phyloP scores from a whole-genome alignment of 92 coral and sea anemone species.

The Blastomussa wellsi region DNA sequence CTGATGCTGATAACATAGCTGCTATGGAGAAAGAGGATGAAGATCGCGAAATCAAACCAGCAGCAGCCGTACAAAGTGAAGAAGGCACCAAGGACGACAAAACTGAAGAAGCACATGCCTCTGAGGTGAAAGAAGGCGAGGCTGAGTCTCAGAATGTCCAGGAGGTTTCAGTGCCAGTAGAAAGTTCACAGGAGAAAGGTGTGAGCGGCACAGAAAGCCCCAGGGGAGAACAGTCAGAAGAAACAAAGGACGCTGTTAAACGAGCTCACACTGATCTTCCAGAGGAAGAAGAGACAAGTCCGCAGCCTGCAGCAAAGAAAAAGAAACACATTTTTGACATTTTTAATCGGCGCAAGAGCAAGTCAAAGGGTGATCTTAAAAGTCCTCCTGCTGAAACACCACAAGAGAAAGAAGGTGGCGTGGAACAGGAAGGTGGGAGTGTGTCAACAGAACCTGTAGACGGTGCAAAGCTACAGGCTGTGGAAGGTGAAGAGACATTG shows the following conservation, averaged over 20 bases:
- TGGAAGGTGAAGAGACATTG: background rate
- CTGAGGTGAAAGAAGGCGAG: slow-evolving; percentile 21
- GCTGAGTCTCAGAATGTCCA: background rate
- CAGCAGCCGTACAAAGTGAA: slow-evolving; percentile 8
- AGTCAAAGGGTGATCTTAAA: slow-evolving; percentile 1
- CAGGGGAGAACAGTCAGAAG: background rate
- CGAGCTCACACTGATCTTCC: slow-evolving; percentile 7
- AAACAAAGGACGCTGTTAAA: slow-evolving; percentile 25
- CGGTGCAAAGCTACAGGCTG: background rate
- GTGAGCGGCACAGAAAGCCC: background rate
- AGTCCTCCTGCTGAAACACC: background rate
- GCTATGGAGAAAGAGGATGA: background rate
- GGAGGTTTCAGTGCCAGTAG: slow-evolving; percentile 10
- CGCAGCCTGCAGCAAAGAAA: slow-evolving; percentile 24
- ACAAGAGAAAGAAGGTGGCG: slow-evolving; percentile 3
- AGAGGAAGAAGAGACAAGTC: slow-evolving; percentile 6
- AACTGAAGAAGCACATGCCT: background rate
- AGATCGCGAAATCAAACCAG: background rate
- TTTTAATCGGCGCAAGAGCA: slow-evolving; percentile 29
- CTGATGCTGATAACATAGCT: background rate
- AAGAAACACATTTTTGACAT: slow-evolving; percentile 29
- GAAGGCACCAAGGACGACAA: slow-evolving; percentile 2
- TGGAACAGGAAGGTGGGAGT: background rate
- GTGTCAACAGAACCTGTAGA: background rate
- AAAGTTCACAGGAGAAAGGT: background rate